Evolutionary conservation across 64 coral and sea anemone species (phyloP).

Genomic region (Montipora foliosa): DNA sequence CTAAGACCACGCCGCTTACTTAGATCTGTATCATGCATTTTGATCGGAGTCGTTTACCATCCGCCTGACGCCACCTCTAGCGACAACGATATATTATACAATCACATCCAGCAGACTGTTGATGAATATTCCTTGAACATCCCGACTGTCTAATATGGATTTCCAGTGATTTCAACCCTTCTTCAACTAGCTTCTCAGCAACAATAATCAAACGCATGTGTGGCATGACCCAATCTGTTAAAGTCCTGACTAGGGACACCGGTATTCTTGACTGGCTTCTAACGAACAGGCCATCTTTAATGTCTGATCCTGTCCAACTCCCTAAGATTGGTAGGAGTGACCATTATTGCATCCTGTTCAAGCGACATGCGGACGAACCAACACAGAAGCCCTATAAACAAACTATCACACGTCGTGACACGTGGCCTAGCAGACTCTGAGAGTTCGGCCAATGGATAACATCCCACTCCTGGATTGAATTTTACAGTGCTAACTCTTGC

Average conservation of each 20-base stretch:
- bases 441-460: slow-evolving; percentile 49
- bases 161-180: no score
- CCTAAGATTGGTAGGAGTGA: slow-evolving; percentile 63
- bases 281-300: slow-evolving; percentile 16
- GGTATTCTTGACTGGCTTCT: slow-evolving; percentile 62
- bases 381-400: not conserved
- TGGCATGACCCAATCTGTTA: slow-evolving; percentile 54
- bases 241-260: slow-evolving; percentile 32
- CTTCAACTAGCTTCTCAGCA: not conserved
- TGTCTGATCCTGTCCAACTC: slow-evolving; percentile 11
- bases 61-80: no score
- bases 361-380: not conserved
- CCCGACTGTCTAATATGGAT: no score
- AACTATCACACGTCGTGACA: not conserved
- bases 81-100: no score
- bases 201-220: slow-evolving; percentile 1
- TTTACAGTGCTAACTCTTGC: not conserved
- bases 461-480: not conserved
- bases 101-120: no score
- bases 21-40: no score
- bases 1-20: no score
- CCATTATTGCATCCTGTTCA: slow-evolving; percentile 32
- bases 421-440: not conserved
- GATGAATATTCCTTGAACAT: no score
- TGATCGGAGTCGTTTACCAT: no score